A percentile compares a stretch with the other conserved stretches of the same genome.
These are phyloP conservation scores for Rhea americana DNA, from an alignment of 2,113 vertebrate species.

Conservation along the genomic window DNA sequence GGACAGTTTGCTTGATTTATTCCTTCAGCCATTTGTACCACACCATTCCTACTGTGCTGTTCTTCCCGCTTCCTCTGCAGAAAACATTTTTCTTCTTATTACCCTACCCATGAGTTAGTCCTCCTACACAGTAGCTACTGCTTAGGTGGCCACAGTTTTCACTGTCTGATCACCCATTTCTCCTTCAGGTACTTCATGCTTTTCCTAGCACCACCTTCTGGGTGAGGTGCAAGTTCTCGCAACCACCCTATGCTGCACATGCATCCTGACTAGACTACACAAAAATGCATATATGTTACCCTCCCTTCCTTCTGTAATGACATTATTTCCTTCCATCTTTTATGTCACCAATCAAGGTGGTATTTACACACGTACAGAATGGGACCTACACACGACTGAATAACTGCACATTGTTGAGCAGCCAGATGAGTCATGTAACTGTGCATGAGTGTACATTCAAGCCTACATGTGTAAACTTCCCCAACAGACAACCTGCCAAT, in stretches of 20 bases:
- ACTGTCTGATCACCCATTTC: background rate
- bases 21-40: fast-evolving
- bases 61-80: background rate
- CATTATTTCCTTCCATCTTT: background rate
- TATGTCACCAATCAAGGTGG: background rate
- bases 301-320: background rate
- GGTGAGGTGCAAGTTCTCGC: background rate
- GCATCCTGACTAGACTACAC: background rate
- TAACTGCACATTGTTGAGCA: background rate
- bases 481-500: background rate
- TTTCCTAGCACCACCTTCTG: background rate
- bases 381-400: background rate
- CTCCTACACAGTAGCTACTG: background rate
- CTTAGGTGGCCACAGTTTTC: background rate
- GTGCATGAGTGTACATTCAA: fast-evolving
- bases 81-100: fast-evolving
- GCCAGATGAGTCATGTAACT: background rate
- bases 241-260: fast-evolving
- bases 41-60: background rate
- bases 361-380: background rate
- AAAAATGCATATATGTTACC: fast-evolving
- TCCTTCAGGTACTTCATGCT: background rate
- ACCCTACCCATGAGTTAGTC: fast-evolving
- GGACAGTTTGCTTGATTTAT: background rate
- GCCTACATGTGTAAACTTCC: background rate